Evolutionary conservation across 2,113 vertebrate species (phyloP), one percentile per base, ranked within the genome.

Genomic region (Mobula birostris): DNA sequence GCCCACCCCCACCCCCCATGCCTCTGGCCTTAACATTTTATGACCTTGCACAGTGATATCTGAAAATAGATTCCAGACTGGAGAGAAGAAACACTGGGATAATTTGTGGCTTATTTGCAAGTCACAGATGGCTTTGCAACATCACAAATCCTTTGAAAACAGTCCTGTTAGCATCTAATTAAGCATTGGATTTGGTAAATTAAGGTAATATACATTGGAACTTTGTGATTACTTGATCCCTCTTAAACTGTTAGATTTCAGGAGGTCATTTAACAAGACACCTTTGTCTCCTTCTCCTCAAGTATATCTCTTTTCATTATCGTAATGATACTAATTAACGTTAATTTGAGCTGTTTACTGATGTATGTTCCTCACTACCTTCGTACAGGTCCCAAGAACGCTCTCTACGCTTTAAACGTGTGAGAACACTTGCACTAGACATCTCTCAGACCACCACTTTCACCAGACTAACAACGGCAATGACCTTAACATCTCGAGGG

Each of bases 141-240:
- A 36, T 90, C 83, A 66, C 61, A 90, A 90, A 66, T 90, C 61
- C 21, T 90, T 66, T 90, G 29, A 90, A 90, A 66, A 36, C 85
- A 6, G n/a, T 90, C 85, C 85, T 7, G 61, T 90, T 90, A 32
- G 61, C 85, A 90, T 90, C 61, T 68, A 66, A 66, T 90, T 90
- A 90, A 90, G n/a, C 85, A 17, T 68, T 29, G 32, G 3, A 90
- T 90, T 90, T 36, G n/a, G 85, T 68, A 66, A 90, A 90, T 90
- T 66, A 68, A 90, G n/a, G 85, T 66, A 66, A 36, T 32, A 15
- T 90, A n/a, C 17, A 29, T 66, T 17, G 61, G 85, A 90, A 90
- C 61, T 66, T 90, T 17, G 29, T 19, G 12, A 90, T 32, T 3
- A 32, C 85, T 19, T 17, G 14, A 32, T 32, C 17, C 14, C 29